These are phyloP conservation scores for Lutraria rhynchaena DNA, from an alignment of 1,140 invertebrate species.

Conservation along the genomic window DNA sequence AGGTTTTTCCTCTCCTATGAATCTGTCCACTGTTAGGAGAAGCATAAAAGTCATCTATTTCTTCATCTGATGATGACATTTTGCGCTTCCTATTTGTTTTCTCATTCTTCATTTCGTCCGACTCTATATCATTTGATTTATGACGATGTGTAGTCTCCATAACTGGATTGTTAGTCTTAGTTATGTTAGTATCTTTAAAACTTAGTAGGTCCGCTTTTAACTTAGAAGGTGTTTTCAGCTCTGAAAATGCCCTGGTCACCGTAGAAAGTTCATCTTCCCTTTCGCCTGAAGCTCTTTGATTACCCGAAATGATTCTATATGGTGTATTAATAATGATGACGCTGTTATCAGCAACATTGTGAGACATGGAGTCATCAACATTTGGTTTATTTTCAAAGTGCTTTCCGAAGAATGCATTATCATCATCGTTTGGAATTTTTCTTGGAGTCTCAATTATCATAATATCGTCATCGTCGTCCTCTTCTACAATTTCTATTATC, in stretches of 20 bases:
- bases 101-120: background rate
- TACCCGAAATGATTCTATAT: background rate
- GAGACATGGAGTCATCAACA: too few species aligned
- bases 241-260: background rate
- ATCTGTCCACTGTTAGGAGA: background rate
- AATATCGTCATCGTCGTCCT: slow-evolving; percentile 28
- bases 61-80: background rate
- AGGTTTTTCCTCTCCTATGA: too few species aligned
- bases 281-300: background rate
- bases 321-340: background rate
- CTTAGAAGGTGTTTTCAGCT: slow-evolving; percentile 4
- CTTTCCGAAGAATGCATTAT: background rate
- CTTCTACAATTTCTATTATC: too few species aligned
- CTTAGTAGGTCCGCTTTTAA: background rate
- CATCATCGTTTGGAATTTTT: background rate
- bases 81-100: background rate
- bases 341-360: too few species aligned
- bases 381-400: background rate
- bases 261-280: too few species aligned
- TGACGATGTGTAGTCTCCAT: background rate
- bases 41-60: background rate
- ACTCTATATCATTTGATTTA: background rate
- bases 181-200: background rate
- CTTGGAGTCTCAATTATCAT: slow-evolving; percentile 38
- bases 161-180: background rate